Evolutionary conservation across 2,888 invertebrate species (phyloP).

Genomic region (Sceliomorpha sp.): DNA sequence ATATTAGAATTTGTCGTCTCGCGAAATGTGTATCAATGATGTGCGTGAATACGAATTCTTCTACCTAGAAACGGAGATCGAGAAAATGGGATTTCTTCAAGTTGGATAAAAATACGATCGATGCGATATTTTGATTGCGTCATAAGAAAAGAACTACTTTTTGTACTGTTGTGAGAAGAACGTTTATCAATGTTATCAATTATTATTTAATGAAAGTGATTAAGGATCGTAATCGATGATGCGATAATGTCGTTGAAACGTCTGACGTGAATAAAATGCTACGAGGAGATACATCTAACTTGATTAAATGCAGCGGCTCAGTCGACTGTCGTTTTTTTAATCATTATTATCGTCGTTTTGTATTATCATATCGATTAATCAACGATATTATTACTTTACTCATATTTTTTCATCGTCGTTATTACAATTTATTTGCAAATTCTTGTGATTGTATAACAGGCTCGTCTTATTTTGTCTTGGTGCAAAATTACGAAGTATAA

Average conservation of each 20-base stretch:
- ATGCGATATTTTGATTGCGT: constrained; percentile 35
- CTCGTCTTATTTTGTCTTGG: constrained; percentile 49
- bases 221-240: constrained; percentile 7
- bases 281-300: background rate
- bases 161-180: constrained; percentile 39
- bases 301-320: constrained; percentile 8
- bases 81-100: constrained; percentile 7
- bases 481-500: constrained; percentile 46
- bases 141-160: constrained; percentile 45
- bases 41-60: constrained; percentile 30
- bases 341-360: constrained; percentile 29
- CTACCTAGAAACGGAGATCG: constrained; percentile 24
- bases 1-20: constrained; percentile 25
- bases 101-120: constrained; percentile 29
- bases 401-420: constrained; percentile 18
- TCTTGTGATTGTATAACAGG: constrained; percentile 42
- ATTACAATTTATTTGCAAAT: constrained; percentile 16
- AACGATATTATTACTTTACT: constrained; percentile 20
- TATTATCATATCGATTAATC: constrained; percentile 39
- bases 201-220: constrained; percentile 26
- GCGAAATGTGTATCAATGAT: constrained; percentile 35
- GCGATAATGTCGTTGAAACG: constrained; percentile 19
- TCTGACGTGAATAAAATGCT: background rate
- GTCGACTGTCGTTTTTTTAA: constrained; percentile 32
- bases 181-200: constrained; percentile 10